Evolutionary conservation across 2,797 vertebrate genomes (phyloP).

Genomic region (Karalla daura): DNA sequence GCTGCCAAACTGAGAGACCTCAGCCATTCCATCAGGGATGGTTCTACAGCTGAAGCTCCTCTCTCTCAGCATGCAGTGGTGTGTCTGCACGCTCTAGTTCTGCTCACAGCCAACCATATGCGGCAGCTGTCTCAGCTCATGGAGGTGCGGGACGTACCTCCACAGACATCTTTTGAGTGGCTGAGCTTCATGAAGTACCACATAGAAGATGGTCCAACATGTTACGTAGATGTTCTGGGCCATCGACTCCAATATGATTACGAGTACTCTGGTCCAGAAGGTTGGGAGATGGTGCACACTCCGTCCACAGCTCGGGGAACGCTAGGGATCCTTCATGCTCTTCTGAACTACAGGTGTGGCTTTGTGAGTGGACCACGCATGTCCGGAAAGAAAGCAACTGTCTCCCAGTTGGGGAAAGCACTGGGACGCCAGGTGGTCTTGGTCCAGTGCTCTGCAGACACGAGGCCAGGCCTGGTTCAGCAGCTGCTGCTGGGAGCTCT

Average conservation of each 20-base stretch:
- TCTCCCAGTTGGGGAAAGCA: constrained; percentile 80
- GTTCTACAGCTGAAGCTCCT: constrained; percentile 32
- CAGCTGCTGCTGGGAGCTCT: constrained; percentile 86
- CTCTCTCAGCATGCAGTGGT: constrained; percentile 55
- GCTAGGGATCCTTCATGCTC: constrained; percentile 84
- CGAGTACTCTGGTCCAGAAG: constrained; percentile 86
- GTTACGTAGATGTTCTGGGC: constrained; percentile 84
- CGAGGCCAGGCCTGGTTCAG: constrained; percentile 66
- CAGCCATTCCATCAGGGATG: constrained; percentile 61
- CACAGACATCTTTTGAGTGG: constrained; percentile 87
- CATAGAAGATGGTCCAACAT: constrained; percentile 55
- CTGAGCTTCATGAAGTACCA: constrained; percentile 87
- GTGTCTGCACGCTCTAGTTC: constrained; percentile 78
- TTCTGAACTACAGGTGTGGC: constrained; percentile 84
- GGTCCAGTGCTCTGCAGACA: constrained; percentile 77
- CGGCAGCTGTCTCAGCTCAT: constrained; percentile 77
- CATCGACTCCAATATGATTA: constrained; percentile 82
- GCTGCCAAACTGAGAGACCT: constrained; percentile 77
- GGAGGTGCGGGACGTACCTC: constrained; percentile 56
- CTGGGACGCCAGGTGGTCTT: constrained; percentile 85
- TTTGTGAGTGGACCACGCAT: constrained; percentile 82
- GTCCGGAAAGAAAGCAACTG: constrained; percentile 80
- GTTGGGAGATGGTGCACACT: constrained; percentile 75
- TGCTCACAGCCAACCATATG: constrained; percentile 81
- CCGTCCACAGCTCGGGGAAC: constrained; percentile 82